Conservation (phyloP, 2,888 invertebrate genomes). For the Dryadula phaetusa region DNA sequence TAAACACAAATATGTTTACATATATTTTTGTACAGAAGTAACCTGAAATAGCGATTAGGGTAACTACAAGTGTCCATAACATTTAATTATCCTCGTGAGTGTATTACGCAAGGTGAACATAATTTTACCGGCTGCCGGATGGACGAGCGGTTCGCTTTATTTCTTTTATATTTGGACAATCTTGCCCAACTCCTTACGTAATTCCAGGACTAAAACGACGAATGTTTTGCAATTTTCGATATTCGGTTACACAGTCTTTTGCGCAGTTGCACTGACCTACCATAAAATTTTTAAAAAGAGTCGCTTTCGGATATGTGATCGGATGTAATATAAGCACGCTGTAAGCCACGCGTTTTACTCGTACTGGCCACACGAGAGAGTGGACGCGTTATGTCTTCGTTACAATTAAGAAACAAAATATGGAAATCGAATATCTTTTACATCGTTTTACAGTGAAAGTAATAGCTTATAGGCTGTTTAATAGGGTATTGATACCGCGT, state of each 20-base stretch:
- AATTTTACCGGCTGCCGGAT: slow-evolving; percentile 66
- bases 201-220: slow-evolving; percentile 73
- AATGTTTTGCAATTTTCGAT: slow-evolving; percentile 74
- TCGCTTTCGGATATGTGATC: slow-evolving; percentile 38
- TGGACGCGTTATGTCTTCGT: slow-evolving; percentile 16
- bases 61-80: neutral
- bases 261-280: slow-evolving; percentile 61
- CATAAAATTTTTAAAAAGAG: slow-evolving; percentile 45
- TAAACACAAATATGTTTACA: neutral
- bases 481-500: neutral
- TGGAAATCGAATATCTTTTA: slow-evolving; percentile 8
- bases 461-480: slow-evolving; percentile 7
- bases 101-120: slow-evolving; percentile 63
- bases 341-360: neutral
- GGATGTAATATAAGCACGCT: slow-evolving; percentile 4
- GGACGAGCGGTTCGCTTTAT: slow-evolving; percentile 62
- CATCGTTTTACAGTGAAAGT: slow-evolving; percentile 13
- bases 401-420: slow-evolving; percentile 19
- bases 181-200: slow-evolving; percentile 75
- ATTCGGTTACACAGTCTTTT: slow-evolving; percentile 67
- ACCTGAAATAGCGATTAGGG: neutral
- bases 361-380: slow-evolving; percentile 7
- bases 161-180: slow-evolving; percentile 71
- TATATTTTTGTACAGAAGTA: neutral
- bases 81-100: slow-evolving; percentile 58